phyloP scores from a whole-genome alignment of 2,888 invertebrate genomes.

The Chrysolina americana region DNA sequence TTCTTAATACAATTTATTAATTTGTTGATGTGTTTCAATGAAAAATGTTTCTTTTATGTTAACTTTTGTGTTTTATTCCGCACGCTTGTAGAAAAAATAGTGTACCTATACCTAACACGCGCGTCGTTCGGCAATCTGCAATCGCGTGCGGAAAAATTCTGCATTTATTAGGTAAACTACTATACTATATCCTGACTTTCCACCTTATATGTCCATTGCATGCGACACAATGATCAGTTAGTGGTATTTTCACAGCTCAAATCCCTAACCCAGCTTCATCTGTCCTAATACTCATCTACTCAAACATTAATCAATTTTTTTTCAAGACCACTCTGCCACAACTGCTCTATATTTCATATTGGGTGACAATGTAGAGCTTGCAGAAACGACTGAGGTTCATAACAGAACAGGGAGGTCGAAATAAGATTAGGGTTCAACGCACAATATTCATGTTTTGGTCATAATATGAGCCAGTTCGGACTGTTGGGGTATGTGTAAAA shows the following conservation, averaged over 20 bases:
- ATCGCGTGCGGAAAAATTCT: too few relatives aligned
- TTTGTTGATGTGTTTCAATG: too few relatives aligned
- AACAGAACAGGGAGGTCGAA: background rate
- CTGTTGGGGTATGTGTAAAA: background rate
- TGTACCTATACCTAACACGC: too few relatives aligned
- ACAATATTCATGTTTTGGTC: background rate
- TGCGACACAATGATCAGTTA: background rate
- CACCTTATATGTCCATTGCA: too few relatives aligned
- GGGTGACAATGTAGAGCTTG: slow-evolving; percentile 9
- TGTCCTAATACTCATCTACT: slow-evolving; percentile 5
- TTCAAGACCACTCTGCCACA: background rate
- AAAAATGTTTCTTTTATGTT: too few relatives aligned
- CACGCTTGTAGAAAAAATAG: too few relatives aligned
- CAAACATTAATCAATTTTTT: background rate
- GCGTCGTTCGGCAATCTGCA: too few relatives aligned
- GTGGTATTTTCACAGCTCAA: background rate
- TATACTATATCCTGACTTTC: too few relatives aligned
- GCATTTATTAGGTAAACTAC: too few relatives aligned
- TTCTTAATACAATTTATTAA: too few relatives aligned
- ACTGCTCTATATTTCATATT: background rate
- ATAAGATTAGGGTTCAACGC: background rate
- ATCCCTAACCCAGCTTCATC: background rate
- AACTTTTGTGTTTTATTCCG: too few relatives aligned
- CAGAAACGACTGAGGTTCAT: background rate
- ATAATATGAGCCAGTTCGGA: background rate